Evolutionary conservation across 2,113 vertebrate genomes (phyloP).

Genomic region (Odocoileus hemionus): DNA sequence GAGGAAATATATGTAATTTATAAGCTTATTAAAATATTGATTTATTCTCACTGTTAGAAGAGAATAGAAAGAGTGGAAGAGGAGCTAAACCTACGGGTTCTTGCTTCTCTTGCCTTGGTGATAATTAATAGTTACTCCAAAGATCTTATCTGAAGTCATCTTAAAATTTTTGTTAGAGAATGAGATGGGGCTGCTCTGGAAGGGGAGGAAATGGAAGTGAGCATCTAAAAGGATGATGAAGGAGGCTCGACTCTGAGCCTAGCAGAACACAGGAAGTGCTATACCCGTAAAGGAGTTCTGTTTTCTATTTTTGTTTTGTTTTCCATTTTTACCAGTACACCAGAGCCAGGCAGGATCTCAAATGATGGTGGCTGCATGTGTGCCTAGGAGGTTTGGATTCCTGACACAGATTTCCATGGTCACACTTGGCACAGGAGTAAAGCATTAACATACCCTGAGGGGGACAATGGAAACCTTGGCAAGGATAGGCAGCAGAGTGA

Average conservation of each 20-base stretch:
- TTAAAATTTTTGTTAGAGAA: not conserved
- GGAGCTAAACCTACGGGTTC: not conserved
- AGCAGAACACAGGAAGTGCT: not conserved
- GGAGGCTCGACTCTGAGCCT: not conserved
- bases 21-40: constrained; percentile 19
- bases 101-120: not conserved
- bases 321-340: not conserved
- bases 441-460: not conserved
- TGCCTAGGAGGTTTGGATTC: not conserved
- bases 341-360: not conserved
- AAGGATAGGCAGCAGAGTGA: not conserved
- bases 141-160: not conserved
- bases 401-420: not conserved
- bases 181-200: not conserved
- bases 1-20: not conserved
- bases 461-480: not conserved
- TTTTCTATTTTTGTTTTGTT: not conserved
- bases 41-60: not conserved
- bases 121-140: not conserved
- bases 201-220: not conserved
- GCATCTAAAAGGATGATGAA: not conserved
- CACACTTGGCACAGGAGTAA: not conserved
- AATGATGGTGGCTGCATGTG: not conserved
- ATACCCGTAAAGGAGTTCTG: not conserved
- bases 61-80: not conserved